A percentile compares a stretch with the other conserved stretches of the same genome.
Conservation (phyloP, 2,888 invertebrate genomes). For the Quadriops clusia region DNA sequence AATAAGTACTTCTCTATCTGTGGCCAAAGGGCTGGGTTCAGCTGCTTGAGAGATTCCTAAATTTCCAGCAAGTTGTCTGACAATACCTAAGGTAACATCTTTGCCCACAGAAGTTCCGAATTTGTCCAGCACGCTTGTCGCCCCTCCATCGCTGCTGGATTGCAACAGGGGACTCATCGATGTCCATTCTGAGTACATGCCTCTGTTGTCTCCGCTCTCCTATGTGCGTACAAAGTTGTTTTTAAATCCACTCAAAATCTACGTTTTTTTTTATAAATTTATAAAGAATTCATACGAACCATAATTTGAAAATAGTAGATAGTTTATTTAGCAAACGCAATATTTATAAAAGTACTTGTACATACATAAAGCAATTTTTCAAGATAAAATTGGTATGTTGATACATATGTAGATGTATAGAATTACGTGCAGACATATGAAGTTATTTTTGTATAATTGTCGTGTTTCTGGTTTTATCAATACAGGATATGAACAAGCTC, state of each 20-base stretch:
- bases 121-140: slow-evolving; percentile 65
- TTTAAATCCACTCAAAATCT: slow-evolving; percentile 2
- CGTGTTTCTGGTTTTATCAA: no score
- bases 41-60: slow-evolving; percentile 65
- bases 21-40: slow-evolving; percentile 71
- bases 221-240: slow-evolving; percentile 16
- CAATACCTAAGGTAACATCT: slow-evolving; percentile 71
- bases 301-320: no score
- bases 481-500: no score
- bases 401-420: no score
- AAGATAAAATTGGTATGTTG: no score
- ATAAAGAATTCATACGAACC: no score
- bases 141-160: slow-evolving; percentile 52
- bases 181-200: slow-evolving; percentile 80
- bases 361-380: no score
- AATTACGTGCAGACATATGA: no score
- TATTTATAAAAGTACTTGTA: no score
- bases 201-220: slow-evolving; percentile 52
- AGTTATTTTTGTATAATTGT: no score
- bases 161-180: slow-evolving; percentile 49
- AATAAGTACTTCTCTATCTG: slow-evolving; percentile 65
- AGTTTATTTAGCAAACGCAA: no score
- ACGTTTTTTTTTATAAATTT: no score
- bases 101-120: slow-evolving; percentile 61
- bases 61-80: slow-evolving; percentile 61